Percentiles rank a stretch among this genome's conserved stretches.
These are phyloP conservation scores for Orchesella cincta DNA, from an alignment of 1,140 invertebrate genomes.

Conservation along the genomic window DNA sequence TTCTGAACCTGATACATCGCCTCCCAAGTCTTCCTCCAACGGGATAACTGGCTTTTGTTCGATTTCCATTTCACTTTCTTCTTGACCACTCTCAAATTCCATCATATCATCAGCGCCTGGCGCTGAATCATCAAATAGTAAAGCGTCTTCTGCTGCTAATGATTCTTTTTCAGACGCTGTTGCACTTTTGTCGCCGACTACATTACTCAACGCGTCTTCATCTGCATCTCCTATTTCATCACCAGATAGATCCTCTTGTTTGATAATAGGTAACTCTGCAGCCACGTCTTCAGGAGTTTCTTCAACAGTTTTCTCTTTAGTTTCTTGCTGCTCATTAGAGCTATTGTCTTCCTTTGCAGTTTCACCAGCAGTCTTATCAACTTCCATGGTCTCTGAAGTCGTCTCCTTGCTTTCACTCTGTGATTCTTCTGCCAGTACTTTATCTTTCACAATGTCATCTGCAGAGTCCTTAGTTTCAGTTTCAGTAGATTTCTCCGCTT, in stretches of 20 bases:
- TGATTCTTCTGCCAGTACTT: not conserved
- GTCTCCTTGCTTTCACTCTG: not conserved
- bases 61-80: slow-evolving; percentile 1
- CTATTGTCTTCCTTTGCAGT: not conserved
- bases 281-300: not conserved
- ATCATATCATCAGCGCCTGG: not conserved
- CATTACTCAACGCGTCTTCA: no score
- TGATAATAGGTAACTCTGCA: not conserved
- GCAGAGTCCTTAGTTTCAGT: no score
- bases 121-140: not conserved
- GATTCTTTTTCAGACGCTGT: not conserved
- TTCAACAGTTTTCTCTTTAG: not conserved
- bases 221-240: not conserved
- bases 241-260: no score
- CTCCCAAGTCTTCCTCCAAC: not conserved
- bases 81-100: slow-evolving; percentile 3
- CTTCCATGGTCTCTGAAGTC: no score
- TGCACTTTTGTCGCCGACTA: no score
- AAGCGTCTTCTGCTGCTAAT: not conserved
- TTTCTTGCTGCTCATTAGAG: not conserved
- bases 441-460: not conserved
- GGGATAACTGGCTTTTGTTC: slow-evolving; percentile 5
- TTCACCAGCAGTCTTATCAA: no score
- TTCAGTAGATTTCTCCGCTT: no score
- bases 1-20: slow-evolving; percentile 6